Evolutionary conservation across 2,113 vertebrate genomes (phyloP), one percentile per base, ranked within the genome.

Genomic region (Azemiops feae): DNA sequence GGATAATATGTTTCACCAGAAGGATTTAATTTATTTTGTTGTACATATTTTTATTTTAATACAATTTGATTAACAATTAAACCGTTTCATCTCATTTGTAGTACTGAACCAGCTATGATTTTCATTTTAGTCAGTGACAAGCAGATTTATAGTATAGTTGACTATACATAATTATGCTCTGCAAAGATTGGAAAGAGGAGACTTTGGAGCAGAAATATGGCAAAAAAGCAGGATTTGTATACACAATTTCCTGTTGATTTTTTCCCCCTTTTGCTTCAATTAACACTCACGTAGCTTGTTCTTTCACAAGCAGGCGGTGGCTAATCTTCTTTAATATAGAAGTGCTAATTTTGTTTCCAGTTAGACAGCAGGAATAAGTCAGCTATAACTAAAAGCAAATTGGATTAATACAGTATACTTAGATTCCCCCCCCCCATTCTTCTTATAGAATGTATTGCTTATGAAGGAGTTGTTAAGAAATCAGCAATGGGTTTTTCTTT

Each of bases 301-400:
- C 14, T 27, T 39, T 88, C n/a, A 88, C 52, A 88, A 88, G 4
- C 69, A 81, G 18, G 39, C 10, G 25, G 88, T 92, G 89, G 20
- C 39, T 55, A 0, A 11, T 47, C 39, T 90, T 93, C 57, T 3
- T 85, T 58, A 89, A 87, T 55, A 12, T 74, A 27, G 57, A 92
- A 43, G 3, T 92, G 7, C 91, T 16, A 52, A 34, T 93, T 95
- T 58, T 92, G 25, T 92, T 50, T 96, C 18, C 14, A 93, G 0
- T 0, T 89, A 58, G 58, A 30, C 20, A 88, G 93, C 89, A 93
- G 81, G 50, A 7, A 0, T 90, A 69, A 87, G 25, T 39, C 1
- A 16, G 4, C 30, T 22, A 1, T 91, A 47, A 27, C 16, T 53
- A n/a, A 90, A 34, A 86, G 2, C 39, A 20, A 88, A 27, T n/a